Percentiles rank a stretch among this genome's conserved stretches.
Conservation (phyloP, 2,113 vertebrate genomes). For the Cinclus mexicanus region DNA sequence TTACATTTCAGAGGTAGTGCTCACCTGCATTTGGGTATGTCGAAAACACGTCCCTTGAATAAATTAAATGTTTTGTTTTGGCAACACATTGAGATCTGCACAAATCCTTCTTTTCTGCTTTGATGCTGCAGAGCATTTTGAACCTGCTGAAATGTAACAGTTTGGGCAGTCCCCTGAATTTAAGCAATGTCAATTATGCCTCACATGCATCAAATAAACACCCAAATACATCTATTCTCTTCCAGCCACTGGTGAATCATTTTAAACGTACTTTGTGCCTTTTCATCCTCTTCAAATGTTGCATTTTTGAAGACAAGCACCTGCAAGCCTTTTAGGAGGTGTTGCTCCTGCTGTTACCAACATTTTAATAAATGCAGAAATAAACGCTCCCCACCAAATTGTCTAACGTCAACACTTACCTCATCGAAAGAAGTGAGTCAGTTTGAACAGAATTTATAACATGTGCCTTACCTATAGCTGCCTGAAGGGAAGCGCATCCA, state of each 20-base stretch:
- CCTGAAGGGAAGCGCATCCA: not conserved
- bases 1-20: not conserved
- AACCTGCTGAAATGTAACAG: not conserved
- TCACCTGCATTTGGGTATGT: not conserved
- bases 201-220: not conserved
- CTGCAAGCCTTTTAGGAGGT: slow-evolving; percentile 69
- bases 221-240: not conserved
- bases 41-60: not conserved
- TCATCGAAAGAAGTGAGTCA: slow-evolving; percentile 62
- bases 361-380: slow-evolving; percentile 75
- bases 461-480: not conserved
- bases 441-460: slow-evolving; percentile 48
- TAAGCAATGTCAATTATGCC: not conserved
- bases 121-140: slow-evolving; percentile 5
- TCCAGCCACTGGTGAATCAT: not conserved
- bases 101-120: slow-evolving; percentile 5
- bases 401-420: slow-evolving; percentile 71
- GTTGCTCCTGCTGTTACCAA: slow-evolving; percentile 53
- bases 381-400: slow-evolving; percentile 65
- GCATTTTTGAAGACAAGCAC: slow-evolving; percentile 60
- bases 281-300: slow-evolving; percentile 13
- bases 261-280: not conserved
- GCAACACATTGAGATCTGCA: not conserved
- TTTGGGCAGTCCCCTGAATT: not conserved
- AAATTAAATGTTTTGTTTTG: slow-evolving; percentile 38